Conservation (phyloP, 1,140 invertebrate genomes). For the Vanessa tameamea region DNA sequence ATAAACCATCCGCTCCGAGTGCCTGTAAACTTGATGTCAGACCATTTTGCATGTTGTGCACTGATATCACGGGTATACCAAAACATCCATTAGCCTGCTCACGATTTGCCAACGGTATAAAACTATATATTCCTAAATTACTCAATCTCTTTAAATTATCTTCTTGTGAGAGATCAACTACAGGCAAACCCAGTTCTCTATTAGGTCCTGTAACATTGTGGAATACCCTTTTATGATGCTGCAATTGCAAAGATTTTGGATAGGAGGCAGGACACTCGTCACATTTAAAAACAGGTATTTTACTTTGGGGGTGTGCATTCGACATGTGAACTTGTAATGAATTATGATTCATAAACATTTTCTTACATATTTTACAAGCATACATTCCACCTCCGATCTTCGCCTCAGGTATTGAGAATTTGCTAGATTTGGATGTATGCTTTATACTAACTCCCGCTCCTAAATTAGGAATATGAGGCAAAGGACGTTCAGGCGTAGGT, state of each 20-base stretch:
- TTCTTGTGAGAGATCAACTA: conserved; percentile 86
- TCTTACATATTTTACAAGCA: conserved; percentile 73
- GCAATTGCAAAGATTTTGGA: conserved; percentile 83
- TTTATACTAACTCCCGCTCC: conserved; percentile 87
- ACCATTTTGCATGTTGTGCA: conserved; percentile 84
- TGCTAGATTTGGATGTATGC: conserved; percentile 68
- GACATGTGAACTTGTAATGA: conserved; percentile 70
- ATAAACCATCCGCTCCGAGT: conserved; percentile 84
- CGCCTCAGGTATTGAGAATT: conserved; percentile 76
- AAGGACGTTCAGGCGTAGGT: conserved; percentile 66
- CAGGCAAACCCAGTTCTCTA: conserved; percentile 85
- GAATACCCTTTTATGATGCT: conserved; percentile 86
- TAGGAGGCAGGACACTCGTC: conserved; percentile 87
- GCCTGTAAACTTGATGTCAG: conserved; percentile 82
- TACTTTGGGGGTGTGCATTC: conserved; percentile 66
- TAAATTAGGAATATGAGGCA: conserved; percentile 82
- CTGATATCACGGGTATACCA: conserved; percentile 87
- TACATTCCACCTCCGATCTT: conserved; percentile 66
- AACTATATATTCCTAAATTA: conserved; percentile 86
- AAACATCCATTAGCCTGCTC: conserved; percentile 84
- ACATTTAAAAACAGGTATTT: conserved; percentile 82
- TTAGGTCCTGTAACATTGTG: conserved; percentile 81
- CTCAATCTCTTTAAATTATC: conserved; percentile 83
- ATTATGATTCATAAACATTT: conserved; percentile 71
- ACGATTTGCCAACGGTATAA: conserved; percentile 86